Conservation (phyloP, 2,113 vertebrate species). For the Onychostoma macrolepis region DNA sequence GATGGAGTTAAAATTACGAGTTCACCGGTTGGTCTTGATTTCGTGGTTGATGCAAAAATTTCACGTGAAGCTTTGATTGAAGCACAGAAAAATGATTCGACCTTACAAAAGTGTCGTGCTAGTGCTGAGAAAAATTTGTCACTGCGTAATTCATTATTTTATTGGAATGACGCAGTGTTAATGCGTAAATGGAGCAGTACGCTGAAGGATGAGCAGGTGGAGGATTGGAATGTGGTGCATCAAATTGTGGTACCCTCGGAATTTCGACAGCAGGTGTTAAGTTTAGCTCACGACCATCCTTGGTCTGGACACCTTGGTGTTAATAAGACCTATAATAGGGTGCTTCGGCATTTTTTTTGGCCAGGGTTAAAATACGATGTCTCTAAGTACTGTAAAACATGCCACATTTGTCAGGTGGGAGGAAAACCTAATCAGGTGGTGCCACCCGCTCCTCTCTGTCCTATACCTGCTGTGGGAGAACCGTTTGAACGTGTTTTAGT, state of each 20-base stretch:
- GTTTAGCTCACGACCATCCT: background rate
- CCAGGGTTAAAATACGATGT: background rate
- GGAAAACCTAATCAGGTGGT: conserved; percentile 8
- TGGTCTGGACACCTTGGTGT: background rate
- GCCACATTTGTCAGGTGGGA: background rate
- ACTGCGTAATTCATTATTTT: background rate
- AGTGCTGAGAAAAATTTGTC: background rate
- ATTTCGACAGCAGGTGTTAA: background rate
- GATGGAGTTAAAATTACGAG: too few relatives aligned
- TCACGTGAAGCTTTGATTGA: too few relatives aligned
- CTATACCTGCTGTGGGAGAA: background rate
- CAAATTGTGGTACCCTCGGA: background rate
- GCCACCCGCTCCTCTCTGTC: background rate
- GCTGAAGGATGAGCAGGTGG: background rate
- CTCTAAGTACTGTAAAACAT: background rate
- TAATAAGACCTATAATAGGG: background rate
- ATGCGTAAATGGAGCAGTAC: background rate
- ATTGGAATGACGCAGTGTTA: background rate
- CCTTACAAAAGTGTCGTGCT: background rate
- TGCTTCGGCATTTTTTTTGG: conserved; percentile 18
- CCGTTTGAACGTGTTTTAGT: background rate
- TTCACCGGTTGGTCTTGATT: too few relatives aligned
- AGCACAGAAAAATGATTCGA: too few relatives aligned
- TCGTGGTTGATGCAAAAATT: too few relatives aligned
- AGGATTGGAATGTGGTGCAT: background rate